phyloP scores from a whole-genome alignment of 2,888 invertebrate species.

The Geophilus truncorum region DNA sequence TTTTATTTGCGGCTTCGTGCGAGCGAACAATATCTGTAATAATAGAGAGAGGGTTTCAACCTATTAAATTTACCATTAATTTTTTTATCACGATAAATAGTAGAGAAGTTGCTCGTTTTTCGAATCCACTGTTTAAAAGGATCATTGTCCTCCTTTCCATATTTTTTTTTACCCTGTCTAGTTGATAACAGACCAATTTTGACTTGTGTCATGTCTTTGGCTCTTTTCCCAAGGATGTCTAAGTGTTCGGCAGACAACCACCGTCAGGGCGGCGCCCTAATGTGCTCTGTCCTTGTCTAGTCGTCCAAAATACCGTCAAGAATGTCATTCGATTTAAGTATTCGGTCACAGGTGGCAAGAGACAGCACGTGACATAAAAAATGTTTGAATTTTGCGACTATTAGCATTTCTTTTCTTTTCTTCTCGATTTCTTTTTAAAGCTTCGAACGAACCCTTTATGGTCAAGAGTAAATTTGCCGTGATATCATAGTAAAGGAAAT shows the following conservation, averaged over 20 bases:
- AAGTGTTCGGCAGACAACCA: background rate
- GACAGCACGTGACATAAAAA: background rate
- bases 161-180: no score
- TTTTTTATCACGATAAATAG: no score
- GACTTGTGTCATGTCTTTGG: background rate
- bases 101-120: no score
- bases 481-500: background rate
- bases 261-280: background rate
- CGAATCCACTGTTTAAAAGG: background rate
- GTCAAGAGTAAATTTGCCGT: background rate
- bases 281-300: background rate
- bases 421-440: background rate
- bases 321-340: background rate
- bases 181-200: background rate
- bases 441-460: background rate
- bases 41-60: no score
- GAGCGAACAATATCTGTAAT: no score
- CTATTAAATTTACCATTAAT: no score
- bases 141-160: background rate
- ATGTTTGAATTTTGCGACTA: background rate
- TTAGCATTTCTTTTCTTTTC: background rate
- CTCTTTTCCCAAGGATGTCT: background rate
- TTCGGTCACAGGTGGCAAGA: background rate
- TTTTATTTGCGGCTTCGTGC: background rate
- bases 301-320: background rate